Conservation (phyloP, 2,888 invertebrate genomes). For the Acronicta leporina region DNA sequence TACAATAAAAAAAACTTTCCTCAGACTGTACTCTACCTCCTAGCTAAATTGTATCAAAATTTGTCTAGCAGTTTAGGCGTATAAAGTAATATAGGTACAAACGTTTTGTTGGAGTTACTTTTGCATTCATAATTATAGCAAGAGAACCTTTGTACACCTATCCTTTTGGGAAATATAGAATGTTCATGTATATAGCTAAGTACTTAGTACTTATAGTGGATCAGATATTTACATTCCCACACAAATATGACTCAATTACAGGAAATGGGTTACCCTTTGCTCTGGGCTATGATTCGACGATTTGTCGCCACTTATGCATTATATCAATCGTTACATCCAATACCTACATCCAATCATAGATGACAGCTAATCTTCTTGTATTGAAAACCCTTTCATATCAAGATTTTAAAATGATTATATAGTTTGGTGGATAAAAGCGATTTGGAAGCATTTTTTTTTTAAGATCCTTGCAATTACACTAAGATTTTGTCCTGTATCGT, state of each 20-base stretch:
- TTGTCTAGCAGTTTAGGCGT: background rate
- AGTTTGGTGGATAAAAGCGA: too few relatives aligned
- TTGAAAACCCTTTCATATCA: background rate
- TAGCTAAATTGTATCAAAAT: too few relatives aligned
- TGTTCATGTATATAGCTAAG: background rate
- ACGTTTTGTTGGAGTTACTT: too few relatives aligned
- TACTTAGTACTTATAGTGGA: too few relatives aligned
- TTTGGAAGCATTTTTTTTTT: too few relatives aligned
- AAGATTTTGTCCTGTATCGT: too few relatives aligned
- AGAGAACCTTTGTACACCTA: background rate
- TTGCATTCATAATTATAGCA: background rate
- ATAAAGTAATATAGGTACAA: too few relatives aligned
- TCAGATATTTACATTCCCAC: conserved; percentile 41
- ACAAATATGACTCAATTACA: conserved; percentile 43
- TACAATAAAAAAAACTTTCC: too few relatives aligned
- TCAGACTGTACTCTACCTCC: too few relatives aligned
- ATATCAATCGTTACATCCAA: conserved; percentile 39
- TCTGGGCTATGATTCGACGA: conserved; percentile 41
- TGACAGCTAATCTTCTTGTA: conserved; percentile 8
- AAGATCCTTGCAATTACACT: too few relatives aligned
- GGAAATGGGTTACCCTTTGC: conserved; percentile 36
- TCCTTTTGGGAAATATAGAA: background rate
- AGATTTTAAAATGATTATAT: too few relatives aligned
- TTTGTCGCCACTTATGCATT: conserved; percentile 53
- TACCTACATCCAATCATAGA: conserved; percentile 28